Evolutionary conservation across 2,797 vertebrate genomes (phyloP).

Genomic region (Acanthurus leucopareius): DNA sequence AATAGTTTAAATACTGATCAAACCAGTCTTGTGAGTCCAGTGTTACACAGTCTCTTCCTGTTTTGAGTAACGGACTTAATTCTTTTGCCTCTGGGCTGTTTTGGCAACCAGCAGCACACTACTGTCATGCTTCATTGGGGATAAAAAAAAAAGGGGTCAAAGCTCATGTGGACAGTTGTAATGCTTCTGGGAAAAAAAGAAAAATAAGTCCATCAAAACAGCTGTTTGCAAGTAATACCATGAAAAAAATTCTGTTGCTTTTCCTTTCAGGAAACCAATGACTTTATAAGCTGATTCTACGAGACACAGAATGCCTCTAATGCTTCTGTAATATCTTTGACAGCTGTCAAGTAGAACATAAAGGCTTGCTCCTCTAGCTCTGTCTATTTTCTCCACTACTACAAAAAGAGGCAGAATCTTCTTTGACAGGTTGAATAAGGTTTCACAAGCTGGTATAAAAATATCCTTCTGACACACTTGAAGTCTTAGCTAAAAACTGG

Average conservation of each 20-base stretch:
- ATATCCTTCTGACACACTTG: conserved; percentile 43
- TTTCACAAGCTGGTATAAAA: conserved; percentile 49
- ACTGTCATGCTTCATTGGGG: conserved; percentile 49
- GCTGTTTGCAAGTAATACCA: conserved; percentile 58
- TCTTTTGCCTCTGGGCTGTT: conserved; percentile 41
- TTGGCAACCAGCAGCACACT: conserved; percentile 39
- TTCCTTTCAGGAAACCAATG: conserved; percentile 62
- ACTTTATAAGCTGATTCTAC: conserved; percentile 64
- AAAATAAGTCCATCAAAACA: conserved; percentile 58
- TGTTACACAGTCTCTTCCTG: conserved; percentile 17
- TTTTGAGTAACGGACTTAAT: conserved; percentile 43
- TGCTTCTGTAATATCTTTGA: conserved; percentile 55
- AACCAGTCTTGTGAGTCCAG: conserved; percentile 9
- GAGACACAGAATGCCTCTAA: conserved; percentile 53
- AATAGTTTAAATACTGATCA: conserved; percentile 45
- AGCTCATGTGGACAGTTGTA: conserved; percentile 47
- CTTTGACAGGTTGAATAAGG: conserved; percentile 46
- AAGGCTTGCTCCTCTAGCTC: conserved; percentile 29
- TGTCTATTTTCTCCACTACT: conserved; percentile 44
- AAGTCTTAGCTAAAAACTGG: conserved; percentile 41
- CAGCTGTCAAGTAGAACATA: conserved; percentile 66
- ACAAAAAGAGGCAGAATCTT: conserved; percentile 45
- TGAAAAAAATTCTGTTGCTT: conserved; percentile 23
- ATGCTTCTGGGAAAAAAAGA: conserved; percentile 38
- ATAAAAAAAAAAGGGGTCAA: conserved; percentile 42